Base-by-base conservation (phyloP, 1,140 invertebrate species). In the Micrasema minimum region DNA sequence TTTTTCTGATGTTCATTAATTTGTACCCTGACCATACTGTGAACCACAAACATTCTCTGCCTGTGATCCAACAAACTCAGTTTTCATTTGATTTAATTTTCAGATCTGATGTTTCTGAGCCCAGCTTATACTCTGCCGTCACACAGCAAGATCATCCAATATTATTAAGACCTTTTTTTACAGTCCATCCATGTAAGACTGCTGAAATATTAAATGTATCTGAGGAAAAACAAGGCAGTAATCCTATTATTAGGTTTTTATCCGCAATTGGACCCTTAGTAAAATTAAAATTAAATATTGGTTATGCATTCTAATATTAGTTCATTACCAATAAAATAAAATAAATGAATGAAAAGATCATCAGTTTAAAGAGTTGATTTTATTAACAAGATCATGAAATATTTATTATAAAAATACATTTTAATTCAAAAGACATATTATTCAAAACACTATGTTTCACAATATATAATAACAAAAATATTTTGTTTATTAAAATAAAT, bases 91-190 rank as follows among this genome's bases (percentile, higher is more conserved):
- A 48, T 22, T 46, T 64, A 18, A 12, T 45, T 75, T 70, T 51
- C 20, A 75, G 74, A 37, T 66, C 12, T 26, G 10, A 71, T 12
- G 22, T 12, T 12, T 48, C 38, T 2, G 45, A 65, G 12, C 68
- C 26, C 2, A 7, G 73, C 9, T 53, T 75, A 64, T 75, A 73
- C 57, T 55, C 67, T 0, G 50, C 51, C 12, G 20, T 75, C 16
- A 73, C 67, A 10, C 74, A 75, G 48, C 74, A 75, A 66, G 74
- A 75, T 22, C 74, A 75, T 66, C 74, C 74, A 2, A 43, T 75
- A 20, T 53, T 75, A 22, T 38, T 51, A 11, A 41, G 55, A 26
- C 71, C 71, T 14, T 75, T 66, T 51, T 75, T 73, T 35, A 71
- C 62, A 1, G 35, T 75, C 11, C 74, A 75, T 45, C 74, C 74